These are phyloP conservation scores for Drosophila diplacantha DNA, from an alignment of 2,888 invertebrate species.

Conservation along the genomic window DNA sequence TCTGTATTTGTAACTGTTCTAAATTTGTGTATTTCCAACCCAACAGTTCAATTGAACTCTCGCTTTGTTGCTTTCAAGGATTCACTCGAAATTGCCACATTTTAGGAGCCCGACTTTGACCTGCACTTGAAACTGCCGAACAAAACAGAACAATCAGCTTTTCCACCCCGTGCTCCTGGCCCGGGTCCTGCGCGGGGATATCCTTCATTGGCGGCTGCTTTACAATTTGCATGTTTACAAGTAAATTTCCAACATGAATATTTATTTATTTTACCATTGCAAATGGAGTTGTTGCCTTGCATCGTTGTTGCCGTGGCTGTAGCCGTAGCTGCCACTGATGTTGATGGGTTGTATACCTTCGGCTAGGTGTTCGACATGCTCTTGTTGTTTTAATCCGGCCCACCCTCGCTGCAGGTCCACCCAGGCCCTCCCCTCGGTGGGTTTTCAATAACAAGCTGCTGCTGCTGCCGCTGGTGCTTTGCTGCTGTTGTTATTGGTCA, in stretches of 20 bases:
- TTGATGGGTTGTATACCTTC: slow-evolving; percentile 39
- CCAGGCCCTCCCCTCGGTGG: slow-evolving; percentile 1
- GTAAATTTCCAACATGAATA: slow-evolving; percentile 36
- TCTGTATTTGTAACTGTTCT: not conserved
- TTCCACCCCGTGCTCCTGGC: slow-evolving; percentile 7
- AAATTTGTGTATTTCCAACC: slow-evolving; percentile 1
- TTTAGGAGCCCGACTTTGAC: slow-evolving; percentile 35
- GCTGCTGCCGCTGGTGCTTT: not conserved
- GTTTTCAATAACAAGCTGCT: slow-evolving; percentile 42
- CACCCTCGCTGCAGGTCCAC: slow-evolving; percentile 2
- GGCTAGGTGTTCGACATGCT: slow-evolving; percentile 40
- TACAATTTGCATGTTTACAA: slow-evolving; percentile 46
- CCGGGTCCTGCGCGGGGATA: slow-evolving; percentile 7
- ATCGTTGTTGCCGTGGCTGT: slow-evolving; percentile 7
- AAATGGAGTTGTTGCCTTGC: slow-evolving; percentile 27
- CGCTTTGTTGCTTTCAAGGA: not conserved
- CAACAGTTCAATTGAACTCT: slow-evolving; percentile 3
- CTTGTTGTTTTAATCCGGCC: slow-evolving; percentile 41
- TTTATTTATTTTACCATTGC: slow-evolving; percentile 45
- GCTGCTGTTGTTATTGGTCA: slow-evolving; percentile 34
- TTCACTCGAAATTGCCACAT: slow-evolving; percentile 31
- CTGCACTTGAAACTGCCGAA: slow-evolving; percentile 35
- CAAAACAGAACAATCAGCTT: slow-evolving; percentile 27
- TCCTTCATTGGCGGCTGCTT: slow-evolving; percentile 30
- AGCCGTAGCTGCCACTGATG: slow-evolving; percentile 18